Conservation (phyloP, 35 echinoderm and acorn worm genomes). For the Anneissia japonica region DNA sequence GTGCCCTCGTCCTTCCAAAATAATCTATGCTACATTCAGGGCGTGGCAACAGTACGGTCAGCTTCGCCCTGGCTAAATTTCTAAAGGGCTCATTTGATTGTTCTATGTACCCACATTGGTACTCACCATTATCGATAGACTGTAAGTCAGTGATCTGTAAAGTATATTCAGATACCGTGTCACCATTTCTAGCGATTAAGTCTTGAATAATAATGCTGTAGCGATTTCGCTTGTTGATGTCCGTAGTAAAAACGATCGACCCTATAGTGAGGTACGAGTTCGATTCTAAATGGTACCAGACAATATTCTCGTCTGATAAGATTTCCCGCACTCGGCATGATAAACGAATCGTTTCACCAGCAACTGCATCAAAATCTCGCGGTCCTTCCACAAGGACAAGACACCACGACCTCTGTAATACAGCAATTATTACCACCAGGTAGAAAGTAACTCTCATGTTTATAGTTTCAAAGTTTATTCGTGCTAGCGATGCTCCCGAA, state of each 20-base stretch:
- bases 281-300: neutral
- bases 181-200: neutral
- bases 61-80: neutral
- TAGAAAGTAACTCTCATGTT: too few relatives aligned
- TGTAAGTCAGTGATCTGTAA: neutral
- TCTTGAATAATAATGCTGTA: neutral
- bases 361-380: neutral
- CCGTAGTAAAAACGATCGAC: neutral
- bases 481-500: too few relatives aligned
- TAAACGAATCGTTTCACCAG: neutral
- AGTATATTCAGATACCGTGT: neutral
- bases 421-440: too few relatives aligned
- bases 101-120: neutral
- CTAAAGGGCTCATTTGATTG: neutral
- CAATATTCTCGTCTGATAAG: neutral
- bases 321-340: neutral
- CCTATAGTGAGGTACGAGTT: neutral
- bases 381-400: neutral
- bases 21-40: neutral
- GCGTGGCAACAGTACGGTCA: neutral
- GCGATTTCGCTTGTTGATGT: neutral
- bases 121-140: neutral
- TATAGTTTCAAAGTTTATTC: too few relatives aligned
- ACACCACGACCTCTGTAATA: neutral
- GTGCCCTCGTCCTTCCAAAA: neutral